phyloP scores from a whole-genome alignment of 2,113 vertebrate species.

The Acanthochromis polyacanthus region DNA sequence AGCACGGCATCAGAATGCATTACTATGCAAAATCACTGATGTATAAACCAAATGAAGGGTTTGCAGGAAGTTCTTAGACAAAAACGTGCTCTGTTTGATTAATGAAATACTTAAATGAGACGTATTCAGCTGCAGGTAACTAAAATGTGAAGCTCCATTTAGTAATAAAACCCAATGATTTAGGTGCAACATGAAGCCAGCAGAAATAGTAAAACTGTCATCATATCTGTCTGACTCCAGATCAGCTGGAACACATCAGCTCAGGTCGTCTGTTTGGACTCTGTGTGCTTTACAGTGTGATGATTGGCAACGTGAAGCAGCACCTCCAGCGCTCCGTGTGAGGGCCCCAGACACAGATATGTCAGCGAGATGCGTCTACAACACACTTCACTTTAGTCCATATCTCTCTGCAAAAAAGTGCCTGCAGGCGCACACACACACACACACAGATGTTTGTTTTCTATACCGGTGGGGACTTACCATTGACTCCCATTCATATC shows the following conservation, averaged over 20 bases:
- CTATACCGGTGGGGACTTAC: no score
- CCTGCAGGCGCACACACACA: conserved; percentile 3
- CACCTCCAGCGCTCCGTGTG: background rate
- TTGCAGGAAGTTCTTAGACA: background rate
- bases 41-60: background rate
- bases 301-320: background rate
- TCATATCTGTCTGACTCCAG: background rate
- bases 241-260: background rate
- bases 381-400: conserved; percentile 3
- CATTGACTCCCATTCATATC: no score
- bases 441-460: no score
- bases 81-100: background rate
- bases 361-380: conserved; percentile 6
- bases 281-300: conserved; percentile 1
- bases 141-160: background rate
- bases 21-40: no score
- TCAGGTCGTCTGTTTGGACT: conserved; percentile 2
- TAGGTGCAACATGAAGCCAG: background rate
- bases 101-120: background rate
- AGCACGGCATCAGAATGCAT: no score
- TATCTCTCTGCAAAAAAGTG: conserved; percentile 5
- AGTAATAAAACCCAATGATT: background rate
- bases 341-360: background rate
- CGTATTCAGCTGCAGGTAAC: background rate
- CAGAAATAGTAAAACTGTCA: background rate